Percentiles rank a stretch among this genome's conserved stretches.
phyloP scores from a whole-genome alignment of 2,888 invertebrate genomes.

The Drosophila bunnanda region DNA sequence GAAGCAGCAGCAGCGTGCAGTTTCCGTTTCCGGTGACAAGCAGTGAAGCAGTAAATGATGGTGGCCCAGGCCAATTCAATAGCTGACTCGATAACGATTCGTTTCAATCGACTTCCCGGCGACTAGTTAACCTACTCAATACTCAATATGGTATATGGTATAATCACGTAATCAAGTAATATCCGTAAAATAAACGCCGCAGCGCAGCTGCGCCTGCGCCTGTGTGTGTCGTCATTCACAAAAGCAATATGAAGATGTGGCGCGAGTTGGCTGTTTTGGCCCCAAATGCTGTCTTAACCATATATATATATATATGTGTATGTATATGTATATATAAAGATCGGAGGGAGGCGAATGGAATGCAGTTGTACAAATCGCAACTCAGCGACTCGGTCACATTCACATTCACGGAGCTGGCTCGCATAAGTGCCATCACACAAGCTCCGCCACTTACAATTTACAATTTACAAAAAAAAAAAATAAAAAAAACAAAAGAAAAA shows the following conservation, averaged over 20 bases:
- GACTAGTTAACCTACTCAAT: conserved; percentile 41
- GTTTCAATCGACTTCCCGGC: conserved; percentile 35
- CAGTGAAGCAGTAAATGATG: not conserved
- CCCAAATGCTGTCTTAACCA: conserved; percentile 31
- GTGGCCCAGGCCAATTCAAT: not conserved
- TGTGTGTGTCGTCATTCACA: conserved; percentile 60
- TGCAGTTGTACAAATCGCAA: conserved; percentile 60
- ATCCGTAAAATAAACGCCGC: conserved; percentile 52
- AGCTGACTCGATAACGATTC: conserved; percentile 11
- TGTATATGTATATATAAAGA: conserved; percentile 3
- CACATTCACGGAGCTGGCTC: conserved; percentile 48
- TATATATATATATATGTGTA: conserved; percentile 3
- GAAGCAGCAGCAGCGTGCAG: not conserved
- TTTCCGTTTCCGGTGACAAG: not conserved
- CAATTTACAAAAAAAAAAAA: conserved; percentile 17
- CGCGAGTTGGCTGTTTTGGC: conserved; percentile 54
- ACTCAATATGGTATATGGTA: conserved; percentile 38
- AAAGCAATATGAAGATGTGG: conserved; percentile 74
- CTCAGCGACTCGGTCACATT: conserved; percentile 68
- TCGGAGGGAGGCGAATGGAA: conserved; percentile 20
- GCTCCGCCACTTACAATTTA: conserved; percentile 59
- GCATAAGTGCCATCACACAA: conserved; percentile 47
- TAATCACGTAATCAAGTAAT: conserved; percentile 41
- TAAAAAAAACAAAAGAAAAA: not conserved
- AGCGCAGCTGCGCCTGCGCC: conserved; percentile 39